A percentile compares a stretch with the other conserved stretches of the same genome.
Conservation (phyloP, 2,113 vertebrate species). For the Ranitomeya imitator region DNA sequence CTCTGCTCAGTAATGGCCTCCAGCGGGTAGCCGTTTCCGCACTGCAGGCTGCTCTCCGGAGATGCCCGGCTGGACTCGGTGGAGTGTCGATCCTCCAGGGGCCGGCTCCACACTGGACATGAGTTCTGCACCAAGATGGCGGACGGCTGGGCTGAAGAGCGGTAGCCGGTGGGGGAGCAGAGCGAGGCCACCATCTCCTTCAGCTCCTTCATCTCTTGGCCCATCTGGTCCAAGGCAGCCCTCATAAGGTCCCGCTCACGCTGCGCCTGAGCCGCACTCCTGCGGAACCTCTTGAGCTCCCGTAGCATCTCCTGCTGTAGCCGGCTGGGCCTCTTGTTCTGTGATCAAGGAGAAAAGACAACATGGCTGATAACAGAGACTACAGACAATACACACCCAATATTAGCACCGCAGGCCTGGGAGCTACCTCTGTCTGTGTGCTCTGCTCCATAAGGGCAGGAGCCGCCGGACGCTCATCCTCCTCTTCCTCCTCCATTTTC, state of each 20-base stretch:
- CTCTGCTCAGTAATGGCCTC: neutral
- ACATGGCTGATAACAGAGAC: neutral
- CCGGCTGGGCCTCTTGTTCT: slow-evolving; percentile 23
- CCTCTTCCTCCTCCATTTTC: slow-evolving; percentile 11
- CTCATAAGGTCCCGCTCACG: slow-evolving; percentile 40
- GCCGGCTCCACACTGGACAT: neutral
- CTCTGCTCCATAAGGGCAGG: neutral
- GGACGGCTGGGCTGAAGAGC: neutral
- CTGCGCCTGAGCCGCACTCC: neutral
- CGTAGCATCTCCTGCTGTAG: slow-evolving; percentile 14
- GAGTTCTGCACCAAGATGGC: neutral
- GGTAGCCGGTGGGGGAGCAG: neutral
- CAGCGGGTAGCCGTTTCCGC: neutral
- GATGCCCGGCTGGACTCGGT: slow-evolving; percentile 31
- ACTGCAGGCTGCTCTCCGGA: slow-evolving; percentile 46
- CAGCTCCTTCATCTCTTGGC: slow-evolving; percentile 44
- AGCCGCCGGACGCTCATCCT: neutral
- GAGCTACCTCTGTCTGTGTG: slow-evolving; percentile 38
- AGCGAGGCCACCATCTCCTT: slow-evolving; percentile 43
- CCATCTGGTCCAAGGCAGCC: slow-evolving; percentile 18
- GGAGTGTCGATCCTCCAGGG: neutral
- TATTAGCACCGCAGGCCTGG: too few relatives aligned
- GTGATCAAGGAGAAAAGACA: neutral
- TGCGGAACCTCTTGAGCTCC: slow-evolving; percentile 40
- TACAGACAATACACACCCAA: neutral